Evolutionary conservation across 2,113 vertebrate species (phyloP).

Genomic region (Mustela nigripes): DNA sequence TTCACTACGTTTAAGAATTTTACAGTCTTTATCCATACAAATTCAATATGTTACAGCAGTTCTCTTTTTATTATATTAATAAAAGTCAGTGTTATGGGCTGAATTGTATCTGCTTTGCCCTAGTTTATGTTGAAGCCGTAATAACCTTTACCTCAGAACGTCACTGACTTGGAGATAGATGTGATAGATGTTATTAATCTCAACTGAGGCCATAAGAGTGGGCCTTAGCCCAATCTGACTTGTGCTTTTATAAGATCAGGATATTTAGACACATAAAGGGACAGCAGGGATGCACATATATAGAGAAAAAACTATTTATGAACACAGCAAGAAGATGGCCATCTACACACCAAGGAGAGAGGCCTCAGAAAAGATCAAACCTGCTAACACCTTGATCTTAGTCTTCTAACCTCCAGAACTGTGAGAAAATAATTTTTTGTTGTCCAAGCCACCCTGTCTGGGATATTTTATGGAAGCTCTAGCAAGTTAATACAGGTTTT

Average conservation of each 20-base stretch:
- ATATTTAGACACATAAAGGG: not conserved
- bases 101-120: not conserved
- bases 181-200: not conserved
- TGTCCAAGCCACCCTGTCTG: not conserved
- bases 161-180: not conserved
- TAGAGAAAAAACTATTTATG: not conserved
- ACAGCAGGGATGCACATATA: not conserved
- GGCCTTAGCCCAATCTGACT: not conserved
- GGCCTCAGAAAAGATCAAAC: not conserved
- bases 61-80: not conserved
- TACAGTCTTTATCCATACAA: not conserved
- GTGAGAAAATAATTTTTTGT: not conserved
- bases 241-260: not conserved
- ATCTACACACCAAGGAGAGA: not conserved
- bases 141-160: not conserved
- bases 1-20: conserved; percentile 9
- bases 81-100: not conserved
- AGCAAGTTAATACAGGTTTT: not conserved
- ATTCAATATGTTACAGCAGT: not conserved
- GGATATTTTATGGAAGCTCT: not conserved
- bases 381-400: not conserved
- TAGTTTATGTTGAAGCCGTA: not conserved
- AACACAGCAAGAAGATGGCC: too few species aligned
- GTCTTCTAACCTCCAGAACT: not conserved
- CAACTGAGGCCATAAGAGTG: not conserved